phyloP scores from a whole-genome alignment of 2,113 vertebrate genomes.

The Orthonyx spaldingii region DNA sequence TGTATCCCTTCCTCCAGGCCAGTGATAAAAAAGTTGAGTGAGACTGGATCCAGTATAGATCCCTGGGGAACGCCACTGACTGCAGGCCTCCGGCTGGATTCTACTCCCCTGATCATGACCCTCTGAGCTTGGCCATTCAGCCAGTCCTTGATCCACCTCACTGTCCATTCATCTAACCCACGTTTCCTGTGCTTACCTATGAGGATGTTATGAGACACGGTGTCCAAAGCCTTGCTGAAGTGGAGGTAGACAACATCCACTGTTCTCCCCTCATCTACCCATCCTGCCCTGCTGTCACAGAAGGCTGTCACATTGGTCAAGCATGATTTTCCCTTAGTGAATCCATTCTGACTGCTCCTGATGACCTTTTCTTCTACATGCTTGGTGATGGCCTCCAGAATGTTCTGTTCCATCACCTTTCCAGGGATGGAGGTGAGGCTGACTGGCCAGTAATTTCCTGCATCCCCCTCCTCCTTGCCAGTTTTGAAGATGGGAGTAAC shows the following conservation, averaged over 20 bases:
- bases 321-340: not conserved
- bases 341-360: not conserved
- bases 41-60: not conserved
- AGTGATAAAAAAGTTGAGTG: too few relatives aligned
- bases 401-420: not conserved
- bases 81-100: not conserved
- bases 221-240: not conserved
- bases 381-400: not conserved
- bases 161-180: not conserved
- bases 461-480: not conserved
- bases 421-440: not conserved
- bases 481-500: not conserved
- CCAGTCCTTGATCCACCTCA: not conserved
- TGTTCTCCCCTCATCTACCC: not conserved
- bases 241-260: not conserved
- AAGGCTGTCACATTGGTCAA: not conserved
- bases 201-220: not conserved
- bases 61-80: not conserved
- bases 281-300: not conserved
- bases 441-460: not conserved
- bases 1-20: too few relatives aligned
- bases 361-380: not conserved
- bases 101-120: not conserved
- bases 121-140: not conserved
- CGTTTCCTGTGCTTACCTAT: not conserved